Evolutionary conservation across 2,113 vertebrate genomes (phyloP).

Genomic region (Podocnemis expansa): DNA sequence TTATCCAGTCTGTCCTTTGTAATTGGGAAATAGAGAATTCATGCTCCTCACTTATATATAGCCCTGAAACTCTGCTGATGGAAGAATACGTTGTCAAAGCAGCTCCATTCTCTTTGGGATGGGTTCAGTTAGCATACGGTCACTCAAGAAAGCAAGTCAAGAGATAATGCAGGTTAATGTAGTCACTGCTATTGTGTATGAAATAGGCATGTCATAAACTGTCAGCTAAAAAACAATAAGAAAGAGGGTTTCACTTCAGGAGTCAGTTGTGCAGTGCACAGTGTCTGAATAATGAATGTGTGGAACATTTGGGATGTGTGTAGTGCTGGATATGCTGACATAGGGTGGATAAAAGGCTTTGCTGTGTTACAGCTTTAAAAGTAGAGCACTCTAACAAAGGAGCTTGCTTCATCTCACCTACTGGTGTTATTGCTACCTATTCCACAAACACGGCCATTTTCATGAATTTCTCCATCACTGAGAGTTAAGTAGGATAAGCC

Average conservation of each 20-base stretch:
- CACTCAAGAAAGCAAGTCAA: background rate
- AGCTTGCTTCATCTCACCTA: background rate
- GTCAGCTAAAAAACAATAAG: background rate
- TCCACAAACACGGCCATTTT: background rate
- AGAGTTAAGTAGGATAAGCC: background rate
- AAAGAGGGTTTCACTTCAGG: conserved; percentile 11
- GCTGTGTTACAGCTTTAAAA: background rate
- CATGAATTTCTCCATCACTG: background rate
- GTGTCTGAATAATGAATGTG: conserved; percentile 61
- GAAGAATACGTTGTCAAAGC: background rate
- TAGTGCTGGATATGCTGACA: background rate
- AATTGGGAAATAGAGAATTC: background rate
- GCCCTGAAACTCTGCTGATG: background rate
- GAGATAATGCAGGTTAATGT: background rate
- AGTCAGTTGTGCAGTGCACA: background rate
- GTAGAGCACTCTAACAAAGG: background rate
- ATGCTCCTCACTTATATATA: background rate
- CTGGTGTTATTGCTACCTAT: background rate
- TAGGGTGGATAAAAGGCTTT: background rate
- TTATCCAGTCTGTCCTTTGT: background rate
- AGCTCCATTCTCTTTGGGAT: rapidly evolving
- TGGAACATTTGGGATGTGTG: background rate
- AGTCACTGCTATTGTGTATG: background rate
- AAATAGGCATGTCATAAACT: conserved; percentile 6
- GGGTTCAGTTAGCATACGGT: background rate